Percentiles rank a stretch among this genome's conserved stretches.
These are phyloP conservation scores for Axea sp. DNA, from an alignment of 2,888 invertebrate genomes.

Conservation along the genomic window DNA sequence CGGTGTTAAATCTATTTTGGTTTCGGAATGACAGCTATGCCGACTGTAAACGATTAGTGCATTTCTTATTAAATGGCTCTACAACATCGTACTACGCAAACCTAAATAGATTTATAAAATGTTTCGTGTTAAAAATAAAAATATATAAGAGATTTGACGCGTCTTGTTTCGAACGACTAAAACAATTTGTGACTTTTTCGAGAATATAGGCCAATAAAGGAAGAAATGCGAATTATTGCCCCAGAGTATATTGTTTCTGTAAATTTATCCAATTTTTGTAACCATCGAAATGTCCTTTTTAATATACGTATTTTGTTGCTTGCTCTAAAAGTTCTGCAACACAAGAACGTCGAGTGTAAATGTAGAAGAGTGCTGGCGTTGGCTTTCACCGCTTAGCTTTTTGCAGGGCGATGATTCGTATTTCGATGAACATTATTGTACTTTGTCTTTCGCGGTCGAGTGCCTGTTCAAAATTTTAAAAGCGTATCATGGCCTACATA, in stretches of 20 bases:
- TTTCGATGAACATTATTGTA: conserved; percentile 62
- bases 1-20: conserved; percentile 13
- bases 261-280: conserved; percentile 18
- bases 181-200: background rate
- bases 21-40: conserved; percentile 1
- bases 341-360: conserved; percentile 53
- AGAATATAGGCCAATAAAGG: background rate
- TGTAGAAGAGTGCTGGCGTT: conserved; percentile 16
- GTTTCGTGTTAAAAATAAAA: background rate
- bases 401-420: conserved; percentile 54
- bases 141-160: background rate
- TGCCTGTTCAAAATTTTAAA: conserved; percentile 56
- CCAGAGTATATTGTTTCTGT: conserved; percentile 26
- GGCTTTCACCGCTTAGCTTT: conserved; percentile 54
- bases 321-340: conserved; percentile 38
- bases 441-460: conserved; percentile 60
- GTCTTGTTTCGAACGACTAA: background rate
- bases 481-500: conserved; percentile 56
- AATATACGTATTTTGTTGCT: conserved; percentile 41
- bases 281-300: conserved; percentile 34
- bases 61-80: background rate
- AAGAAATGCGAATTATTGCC: background rate
- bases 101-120: conserved; percentile 3
- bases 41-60: conserved; percentile 1
- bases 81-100: background rate